Evolutionary conservation across 1,140 invertebrate genomes (phyloP).

Genomic region (Drosophila bipectinata): DNA sequence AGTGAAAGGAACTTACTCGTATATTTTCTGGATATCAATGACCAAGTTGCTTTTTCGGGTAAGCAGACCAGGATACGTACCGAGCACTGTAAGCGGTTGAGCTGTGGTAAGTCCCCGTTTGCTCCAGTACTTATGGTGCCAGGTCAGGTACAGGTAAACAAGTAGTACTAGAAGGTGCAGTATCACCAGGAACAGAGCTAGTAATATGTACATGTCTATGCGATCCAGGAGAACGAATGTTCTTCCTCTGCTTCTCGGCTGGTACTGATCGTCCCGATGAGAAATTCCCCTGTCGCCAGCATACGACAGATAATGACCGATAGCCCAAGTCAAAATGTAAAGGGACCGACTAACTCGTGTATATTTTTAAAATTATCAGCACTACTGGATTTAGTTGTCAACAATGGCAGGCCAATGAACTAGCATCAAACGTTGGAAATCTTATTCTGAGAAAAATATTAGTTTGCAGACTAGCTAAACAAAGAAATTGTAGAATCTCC

Average conservation of each 20-base stretch:
- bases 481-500: not conserved
- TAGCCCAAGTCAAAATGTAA: not conserved
- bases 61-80: slow-evolving; percentile 84
- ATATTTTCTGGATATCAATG: slow-evolving; percentile 63
- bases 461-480: not conserved
- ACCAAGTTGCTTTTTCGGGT: slow-evolving; percentile 62
- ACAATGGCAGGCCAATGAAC: not conserved
- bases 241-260: not conserved
- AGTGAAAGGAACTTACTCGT: slow-evolving; percentile 53
- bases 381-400: not conserved
- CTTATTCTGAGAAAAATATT: not conserved
- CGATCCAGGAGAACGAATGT: slow-evolving; percentile 6
- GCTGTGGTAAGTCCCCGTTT: slow-evolving; percentile 70
- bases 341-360: not conserved
- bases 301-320: not conserved
- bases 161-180: slow-evolving; percentile 51
- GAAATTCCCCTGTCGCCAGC: not conserved
- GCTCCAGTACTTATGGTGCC: slow-evolving; percentile 81
- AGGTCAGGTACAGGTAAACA: slow-evolving; percentile 81
- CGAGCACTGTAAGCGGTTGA: slow-evolving; percentile 71
- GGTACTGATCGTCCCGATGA: slow-evolving; percentile 12
- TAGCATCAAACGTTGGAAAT: not conserved
- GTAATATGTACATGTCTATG: slow-evolving; percentile 48
- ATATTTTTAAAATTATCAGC: slow-evolving; percentile 15
- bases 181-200: slow-evolving; percentile 28